Base-by-base conservation (phyloP, 2,888 invertebrate species). In the Drosophila macrospina region DNA sequence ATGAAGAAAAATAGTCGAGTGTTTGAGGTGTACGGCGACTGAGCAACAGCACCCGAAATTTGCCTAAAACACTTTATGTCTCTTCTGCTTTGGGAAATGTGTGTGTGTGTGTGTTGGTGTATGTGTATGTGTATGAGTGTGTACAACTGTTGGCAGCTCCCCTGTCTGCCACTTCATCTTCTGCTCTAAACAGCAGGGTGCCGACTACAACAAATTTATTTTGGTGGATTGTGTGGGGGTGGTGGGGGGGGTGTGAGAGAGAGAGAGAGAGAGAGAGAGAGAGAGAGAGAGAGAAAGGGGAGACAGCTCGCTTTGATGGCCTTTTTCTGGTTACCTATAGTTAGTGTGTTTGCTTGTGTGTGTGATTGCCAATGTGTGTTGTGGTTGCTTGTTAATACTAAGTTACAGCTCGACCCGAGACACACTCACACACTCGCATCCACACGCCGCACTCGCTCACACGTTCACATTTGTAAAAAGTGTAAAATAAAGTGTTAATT, bases 1-100 rank as follows among this genome's bases (percentile, higher is more conserved):
- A 80, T 81, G 80, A 78, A 78, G 80, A 72, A 80, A 80, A 83
- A 80, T 81, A 83, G 68, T 65, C 63, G 78, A 64, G 69, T 59
- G 74, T 15, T 69, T 59, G 64, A 74, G 74, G 74, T 74, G 74
- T 47, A 67, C 61, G 50, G 34, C 50, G 20, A 36, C 52, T 44
- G 54, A 44, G 57, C 52, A 60, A 45, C 60, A 62, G 42, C 60
- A 68, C 71, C 50, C 48, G 45, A 79, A 65, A 79, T 77, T 72
- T 69, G 65, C 55, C 63, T 55, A 55, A 50, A 37, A 47, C 61
- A 70, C 70, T 76, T 73, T 55, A 72, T 75, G 75, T 64, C 66
- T 37, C 15, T 16, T 60, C 48, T 32, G 36, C 56, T 26, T 8
- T 20, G 1, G 5, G 36, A 32, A 10, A 15, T 16, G 45, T 41